These are phyloP conservation scores for Cherax quadricarinatus DNA, from an alignment of 1,140 invertebrate genomes.

Conservation along the genomic window DNA sequence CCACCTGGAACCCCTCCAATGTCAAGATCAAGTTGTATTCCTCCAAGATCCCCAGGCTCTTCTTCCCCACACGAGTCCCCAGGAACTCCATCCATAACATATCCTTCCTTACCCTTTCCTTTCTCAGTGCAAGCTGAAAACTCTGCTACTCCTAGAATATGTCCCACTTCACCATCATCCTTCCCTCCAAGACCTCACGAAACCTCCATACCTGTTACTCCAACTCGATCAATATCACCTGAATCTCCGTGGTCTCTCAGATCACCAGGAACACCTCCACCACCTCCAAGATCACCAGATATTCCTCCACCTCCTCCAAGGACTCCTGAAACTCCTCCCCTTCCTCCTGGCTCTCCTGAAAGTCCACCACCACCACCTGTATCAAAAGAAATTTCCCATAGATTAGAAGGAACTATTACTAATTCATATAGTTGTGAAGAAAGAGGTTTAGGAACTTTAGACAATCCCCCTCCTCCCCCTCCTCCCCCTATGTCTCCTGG, in stretches of 20 bases:
- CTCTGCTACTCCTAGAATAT: background rate
- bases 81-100: background rate
- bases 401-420: conserved; percentile 1
- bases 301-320: conserved; percentile 31
- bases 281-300: conserved; percentile 40
- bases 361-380: background rate
- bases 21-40: conserved; percentile 21
- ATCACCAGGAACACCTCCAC: conserved; percentile 28
- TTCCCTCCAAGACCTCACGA: background rate
- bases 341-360: background rate
- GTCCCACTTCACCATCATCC: conserved; percentile 19
- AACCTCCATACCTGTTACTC: background rate
- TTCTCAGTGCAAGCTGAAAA: background rate
- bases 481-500: conserved; percentile 30
- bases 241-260: background rate
- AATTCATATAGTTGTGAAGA: conserved; percentile 16
- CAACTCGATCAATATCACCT: background rate
- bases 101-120: conserved; percentile 11
- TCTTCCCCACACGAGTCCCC: background rate
- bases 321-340: conserved; percentile 6
- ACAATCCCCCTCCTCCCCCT: conserved; percentile 45
- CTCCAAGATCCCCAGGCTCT: conserved; percentile 25
- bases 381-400: background rate
- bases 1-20: conserved; percentile 32
- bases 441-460: conserved; percentile 12